Evolutionary conservation across 2,113 vertebrate genomes (phyloP).

Genomic region (Puntigrus tetrazona): DNA sequence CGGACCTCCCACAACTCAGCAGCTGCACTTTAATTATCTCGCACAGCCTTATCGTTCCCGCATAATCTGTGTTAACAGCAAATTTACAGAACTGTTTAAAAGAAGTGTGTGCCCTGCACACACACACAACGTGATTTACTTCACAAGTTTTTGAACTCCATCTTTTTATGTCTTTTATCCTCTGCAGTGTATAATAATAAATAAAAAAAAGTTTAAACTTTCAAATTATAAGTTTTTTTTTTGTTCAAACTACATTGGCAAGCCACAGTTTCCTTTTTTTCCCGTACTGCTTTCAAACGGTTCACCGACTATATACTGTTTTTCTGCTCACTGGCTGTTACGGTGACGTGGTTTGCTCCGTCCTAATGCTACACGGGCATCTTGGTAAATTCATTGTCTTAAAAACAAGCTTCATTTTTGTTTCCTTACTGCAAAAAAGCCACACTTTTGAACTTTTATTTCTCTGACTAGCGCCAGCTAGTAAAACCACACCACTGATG

Average conservation of each 20-base stretch:
- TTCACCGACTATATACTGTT: background rate
- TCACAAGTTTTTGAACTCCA: background rate
- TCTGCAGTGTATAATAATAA: background rate
- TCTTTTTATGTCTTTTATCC: background rate
- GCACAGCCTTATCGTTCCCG: slow-evolving; percentile 52
- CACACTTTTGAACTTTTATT: background rate
- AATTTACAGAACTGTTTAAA: slow-evolving; percentile 39
- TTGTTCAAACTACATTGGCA: background rate
- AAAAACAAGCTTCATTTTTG: background rate
- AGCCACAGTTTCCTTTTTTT: background rate
- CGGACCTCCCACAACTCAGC: slow-evolving; percentile 48
- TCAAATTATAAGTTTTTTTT: background rate
- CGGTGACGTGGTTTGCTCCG: background rate
- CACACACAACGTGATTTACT: background rate
- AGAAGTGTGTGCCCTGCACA: slow-evolving; percentile 3
- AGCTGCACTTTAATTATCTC: slow-evolving; percentile 58
- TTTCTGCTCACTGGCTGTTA: background rate
- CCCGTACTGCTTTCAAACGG: background rate
- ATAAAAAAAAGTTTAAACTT: slow-evolving; percentile 16
- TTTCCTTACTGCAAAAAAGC: background rate
- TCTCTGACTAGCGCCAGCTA: background rate
- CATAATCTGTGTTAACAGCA: slow-evolving; percentile 53
- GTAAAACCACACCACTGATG: background rate
- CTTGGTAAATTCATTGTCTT: no score
- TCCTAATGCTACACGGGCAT: background rate